Percentiles rank a stretch among this genome's conserved stretches.
Evolutionary conservation across 2,888 invertebrate genomes (phyloP).

Genomic region (Eurytoma adleriae): DNA sequence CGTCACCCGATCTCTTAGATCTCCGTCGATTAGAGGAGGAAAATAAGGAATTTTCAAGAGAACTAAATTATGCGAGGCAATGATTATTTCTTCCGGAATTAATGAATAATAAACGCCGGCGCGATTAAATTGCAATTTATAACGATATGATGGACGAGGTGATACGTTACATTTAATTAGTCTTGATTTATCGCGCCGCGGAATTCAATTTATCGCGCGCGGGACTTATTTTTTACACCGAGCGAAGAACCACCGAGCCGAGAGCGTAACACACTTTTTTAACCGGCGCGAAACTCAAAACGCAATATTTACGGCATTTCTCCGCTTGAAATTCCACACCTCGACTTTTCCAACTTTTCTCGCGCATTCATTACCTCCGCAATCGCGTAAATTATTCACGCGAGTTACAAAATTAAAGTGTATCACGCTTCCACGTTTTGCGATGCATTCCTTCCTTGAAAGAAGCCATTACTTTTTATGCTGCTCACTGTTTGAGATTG

Average conservation of each 20-base stretch:
- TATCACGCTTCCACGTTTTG: no score
- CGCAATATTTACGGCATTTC: conserved; percentile 1
- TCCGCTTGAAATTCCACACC: not conserved
- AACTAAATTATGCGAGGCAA: conserved; percentile 16
- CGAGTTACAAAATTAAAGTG: no score
- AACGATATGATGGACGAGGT: conserved; percentile 34
- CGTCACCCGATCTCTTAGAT: not conserved
- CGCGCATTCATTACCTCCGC: not conserved
- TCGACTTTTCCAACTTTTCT: not conserved
- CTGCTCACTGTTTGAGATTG: no score
- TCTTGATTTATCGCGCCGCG: conserved; percentile 28
- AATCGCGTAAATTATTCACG: no score
- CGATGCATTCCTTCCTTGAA: no score
- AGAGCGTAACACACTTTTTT: not conserved
- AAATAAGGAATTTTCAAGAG: not conserved
- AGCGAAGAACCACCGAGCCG: not conserved
- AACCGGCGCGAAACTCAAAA: not conserved
- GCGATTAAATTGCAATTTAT: conserved; percentile 39
- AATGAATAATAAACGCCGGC: conserved; percentile 34
- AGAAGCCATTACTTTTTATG: no score
- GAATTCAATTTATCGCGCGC: conserved; percentile 23
- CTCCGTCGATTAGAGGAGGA: not conserved
- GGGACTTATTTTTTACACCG: not conserved
- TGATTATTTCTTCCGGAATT: conserved; percentile 24
- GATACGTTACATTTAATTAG: conserved; percentile 45